Evolutionary conservation across 2,888 invertebrate genomes (phyloP), one percentile per base, ranked within the genome.

Genomic region (Ephialtes manifestator): DNA sequence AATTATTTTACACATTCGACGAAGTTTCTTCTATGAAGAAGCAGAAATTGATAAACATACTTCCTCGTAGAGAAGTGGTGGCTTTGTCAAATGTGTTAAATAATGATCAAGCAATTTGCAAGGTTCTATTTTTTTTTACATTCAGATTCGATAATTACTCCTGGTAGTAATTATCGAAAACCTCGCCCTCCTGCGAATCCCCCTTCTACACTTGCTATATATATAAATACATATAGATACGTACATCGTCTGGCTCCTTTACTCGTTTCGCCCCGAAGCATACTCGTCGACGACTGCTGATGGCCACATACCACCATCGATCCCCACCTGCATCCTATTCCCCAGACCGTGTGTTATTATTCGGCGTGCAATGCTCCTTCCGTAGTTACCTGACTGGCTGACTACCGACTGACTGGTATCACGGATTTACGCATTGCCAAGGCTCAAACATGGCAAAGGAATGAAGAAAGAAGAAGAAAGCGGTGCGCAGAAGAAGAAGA

Each of bases 131-230:
- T 24, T 24, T 24, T 24, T 24, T 24, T 24, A 24, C 24, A 24
- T 24, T 24, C 24, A 2, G 24, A 1, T 24, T 24, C 24, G 24
- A 24, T 24, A 24, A 24, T 24, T 24, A 94, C 94, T 94, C 93
- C 94, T 93, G 94, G 93, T 94, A 91, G 93, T 94, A 94, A 94
- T 94, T 94, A 94, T 94, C 92, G 92, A 92, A 91, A 91, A 89
- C 89, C 74, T 68, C 68, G 71, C 63, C 60, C 83, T 80, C 74
- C 67, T 75, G 83, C 79, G 60, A 77, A 79, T 67, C 81, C 72
- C 53, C 71, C 77, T 84, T 65, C 43, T 76, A 53, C 67, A 15
- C 72, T 63, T 35, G 18, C 60, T n/a, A 48, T 4, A 24, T 10
- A 8, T 10, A 7, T 39, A 39, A 2, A 39, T 39, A 10, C 2